These are phyloP conservation scores for Mizuhopecten yessoensis DNA, from an alignment of 1,140 invertebrate species.

Conservation along the genomic window DNA sequence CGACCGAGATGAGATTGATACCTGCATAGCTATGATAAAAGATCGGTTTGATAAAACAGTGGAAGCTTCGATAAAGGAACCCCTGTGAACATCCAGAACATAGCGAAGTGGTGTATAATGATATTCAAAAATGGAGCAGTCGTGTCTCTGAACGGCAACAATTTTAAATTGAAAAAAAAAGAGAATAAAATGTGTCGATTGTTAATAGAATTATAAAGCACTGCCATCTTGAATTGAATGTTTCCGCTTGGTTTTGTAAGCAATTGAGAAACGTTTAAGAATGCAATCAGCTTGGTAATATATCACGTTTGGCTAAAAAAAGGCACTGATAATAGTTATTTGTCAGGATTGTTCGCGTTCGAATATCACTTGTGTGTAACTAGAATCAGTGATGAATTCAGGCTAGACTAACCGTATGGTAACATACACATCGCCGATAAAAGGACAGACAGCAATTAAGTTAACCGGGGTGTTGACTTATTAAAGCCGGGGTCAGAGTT, in stretches of 20 bases:
- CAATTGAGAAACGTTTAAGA: background rate
- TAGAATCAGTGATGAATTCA: background rate
- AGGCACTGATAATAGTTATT: background rate
- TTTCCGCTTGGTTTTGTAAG: background rate
- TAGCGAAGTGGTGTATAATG: background rate
- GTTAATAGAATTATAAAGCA: slow-evolving; percentile 13
- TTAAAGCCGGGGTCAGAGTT: background rate
- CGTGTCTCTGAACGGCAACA: background rate
- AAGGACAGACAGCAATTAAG: slow-evolving; percentile 2
- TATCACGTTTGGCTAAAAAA: background rate
- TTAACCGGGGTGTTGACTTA: background rate
- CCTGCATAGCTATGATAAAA: too few species aligned
- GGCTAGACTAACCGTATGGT: background rate
- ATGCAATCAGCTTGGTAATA: background rate
- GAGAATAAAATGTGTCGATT: background rate
- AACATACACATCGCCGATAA: background rate
- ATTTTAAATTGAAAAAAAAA: background rate
- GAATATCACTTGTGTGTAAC: slow-evolving; percentile 1
- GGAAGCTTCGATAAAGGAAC: background rate
- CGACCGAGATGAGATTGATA: too few species aligned
- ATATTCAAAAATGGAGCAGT: too few species aligned
- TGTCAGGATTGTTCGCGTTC: background rate
- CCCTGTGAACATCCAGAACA: background rate
- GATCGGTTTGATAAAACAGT: background rate
- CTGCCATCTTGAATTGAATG: background rate